These are phyloP conservation scores for roundworm (Caenorhabditis elegans) DNA, from an alignment of 1,140 invertebrate genomes.

Conservation along the genomic window WBcel235 BX284606.5:3666001-3666500, in stretches of 20 bases:
- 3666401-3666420: too few relatives aligned
- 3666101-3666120: neutral
- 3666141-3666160: neutral
- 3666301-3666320: neutral
- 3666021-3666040: too few relatives aligned
- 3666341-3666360: too few relatives aligned
- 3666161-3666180: neutral
- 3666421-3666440: too few relatives aligned
- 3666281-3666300: neutral
- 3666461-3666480: too few relatives aligned
- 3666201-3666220: constrained; percentile 22
- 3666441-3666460: too few relatives aligned
- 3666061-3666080: neutral
- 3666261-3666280: neutral
- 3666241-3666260: neutral
- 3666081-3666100: neutral
- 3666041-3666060: neutral
- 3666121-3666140: neutral
- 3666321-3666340: too few relatives aligned
- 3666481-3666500: neutral
- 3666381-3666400: too few relatives aligned
- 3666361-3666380: too few relatives aligned
- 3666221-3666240: constrained; percentile 6
- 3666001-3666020: neutral
- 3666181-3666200: neutral